Percentiles rank a stretch among this genome's conserved stretches.
These are phyloP conservation scores for Hirundo rustica DNA, from an alignment of 2,797 vertebrate genomes.

Conservation along the genomic window DNA sequence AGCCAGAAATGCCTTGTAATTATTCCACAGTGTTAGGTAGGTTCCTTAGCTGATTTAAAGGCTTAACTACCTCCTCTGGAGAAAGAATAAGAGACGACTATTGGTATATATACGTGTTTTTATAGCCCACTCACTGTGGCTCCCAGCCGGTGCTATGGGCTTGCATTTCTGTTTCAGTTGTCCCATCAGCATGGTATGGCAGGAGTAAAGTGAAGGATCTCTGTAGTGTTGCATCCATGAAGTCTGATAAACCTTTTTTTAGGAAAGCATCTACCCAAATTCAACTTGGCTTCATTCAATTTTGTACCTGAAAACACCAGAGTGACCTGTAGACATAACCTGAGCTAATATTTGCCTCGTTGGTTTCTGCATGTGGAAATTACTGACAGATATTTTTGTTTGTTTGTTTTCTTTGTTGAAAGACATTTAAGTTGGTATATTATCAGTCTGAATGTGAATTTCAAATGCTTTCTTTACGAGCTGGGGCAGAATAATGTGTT, in stretches of 20 bases:
- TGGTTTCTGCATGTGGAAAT: neutral
- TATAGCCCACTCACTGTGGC: slow-evolving; percentile 4
- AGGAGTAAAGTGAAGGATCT: too few species aligned
- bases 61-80: slow-evolving; percentile 20
- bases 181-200: too few species aligned
- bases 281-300: neutral
- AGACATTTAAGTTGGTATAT: neutral
- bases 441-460: neutral
- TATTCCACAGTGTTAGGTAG: slow-evolving; percentile 42
- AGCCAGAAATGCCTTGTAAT: slow-evolving; percentile 39
- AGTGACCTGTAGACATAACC: neutral
- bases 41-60: slow-evolving; percentile 50
- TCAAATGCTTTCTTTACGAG: neutral
- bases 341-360: accelerated
- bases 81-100: neutral
- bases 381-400: neutral
- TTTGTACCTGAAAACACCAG: neutral
- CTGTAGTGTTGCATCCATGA: too few species aligned
- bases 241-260: neutral
- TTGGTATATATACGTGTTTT: neutral
- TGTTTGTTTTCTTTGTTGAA: neutral
- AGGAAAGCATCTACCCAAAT: neutral
- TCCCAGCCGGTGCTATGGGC: slow-evolving; percentile 1
- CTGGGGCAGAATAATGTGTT: neutral
- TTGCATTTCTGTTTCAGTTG: slow-evolving; percentile 11